These are phyloP conservation scores for Pachypanchax playfairii DNA, from an alignment of 2,113 vertebrate genomes.

Conservation along the genomic window DNA sequence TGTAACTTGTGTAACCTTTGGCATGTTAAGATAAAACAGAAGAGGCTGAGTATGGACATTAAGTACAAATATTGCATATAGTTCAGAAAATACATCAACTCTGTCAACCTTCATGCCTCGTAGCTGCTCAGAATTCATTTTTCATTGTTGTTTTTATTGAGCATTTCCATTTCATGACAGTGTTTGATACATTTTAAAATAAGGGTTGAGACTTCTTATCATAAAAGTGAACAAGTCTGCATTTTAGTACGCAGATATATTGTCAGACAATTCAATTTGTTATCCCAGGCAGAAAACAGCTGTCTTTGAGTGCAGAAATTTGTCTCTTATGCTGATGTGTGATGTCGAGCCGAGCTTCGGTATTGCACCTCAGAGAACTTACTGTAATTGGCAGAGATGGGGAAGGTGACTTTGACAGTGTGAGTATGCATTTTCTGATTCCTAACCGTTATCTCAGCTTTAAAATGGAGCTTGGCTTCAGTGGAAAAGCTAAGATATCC, in stretches of 20 bases:
- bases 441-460: conserved; percentile 48
- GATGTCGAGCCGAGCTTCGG: conserved; percentile 39
- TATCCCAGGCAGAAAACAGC: conserved; percentile 40
- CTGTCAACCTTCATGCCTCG: background rate
- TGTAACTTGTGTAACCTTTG: background rate
- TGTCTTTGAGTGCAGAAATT: conserved; percentile 44
- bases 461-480: conserved; percentile 29
- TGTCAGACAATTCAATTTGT: conserved; percentile 46
- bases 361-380: conserved; percentile 51
- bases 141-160: conserved; percentile 26
- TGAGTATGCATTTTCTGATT: conserved; percentile 40
- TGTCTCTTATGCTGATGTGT: conserved; percentile 52
- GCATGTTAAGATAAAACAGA: background rate
- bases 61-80: conserved; percentile 4
- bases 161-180: conserved; percentile 16
- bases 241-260: conserved; percentile 42
- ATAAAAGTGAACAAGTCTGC: conserved; percentile 44
- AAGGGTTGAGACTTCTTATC: conserved; percentile 32
- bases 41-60: background rate
- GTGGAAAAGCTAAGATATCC: conserved; percentile 36
- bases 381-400: conserved; percentile 57
- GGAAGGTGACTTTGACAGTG: conserved; percentile 66
- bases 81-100: background rate
- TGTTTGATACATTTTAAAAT: conserved; percentile 44
- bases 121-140: conserved; percentile 16